Percentiles rank a stretch among this genome's conserved stretches.
phyloP scores from a whole-genome alignment of 2,888 invertebrate species.

The Caenorhabditis macrosperma region DNA sequence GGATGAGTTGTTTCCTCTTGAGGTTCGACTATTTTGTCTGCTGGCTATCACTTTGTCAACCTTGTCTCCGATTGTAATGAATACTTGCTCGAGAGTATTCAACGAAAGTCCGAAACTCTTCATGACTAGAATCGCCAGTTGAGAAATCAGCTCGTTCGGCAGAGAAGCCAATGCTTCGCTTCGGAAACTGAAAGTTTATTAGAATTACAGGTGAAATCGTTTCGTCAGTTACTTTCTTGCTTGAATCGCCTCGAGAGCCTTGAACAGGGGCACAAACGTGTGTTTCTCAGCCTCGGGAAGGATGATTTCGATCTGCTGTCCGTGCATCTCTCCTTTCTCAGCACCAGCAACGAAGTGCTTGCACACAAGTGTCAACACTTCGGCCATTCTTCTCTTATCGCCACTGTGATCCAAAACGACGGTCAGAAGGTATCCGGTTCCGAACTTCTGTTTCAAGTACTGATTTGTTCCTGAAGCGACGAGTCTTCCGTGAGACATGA shows the following conservation, averaged over 20 bases:
- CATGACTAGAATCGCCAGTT: conserved; percentile 33
- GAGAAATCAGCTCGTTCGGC: conserved; percentile 38
- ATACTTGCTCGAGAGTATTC: conserved; percentile 74
- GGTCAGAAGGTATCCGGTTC: conserved; percentile 74
- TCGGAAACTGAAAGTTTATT: conserved; percentile 42
- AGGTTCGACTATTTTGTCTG: conserved; percentile 42
- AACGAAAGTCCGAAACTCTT: conserved; percentile 72
- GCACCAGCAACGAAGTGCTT: conserved; percentile 38
- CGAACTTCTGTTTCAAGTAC: conserved; percentile 73
- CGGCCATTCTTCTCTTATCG: conserved; percentile 38
- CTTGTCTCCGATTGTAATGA: conserved; percentile 54
- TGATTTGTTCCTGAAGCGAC: conserved; percentile 71
- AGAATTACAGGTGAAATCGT: too few relatives aligned
- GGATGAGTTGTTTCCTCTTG: conserved; percentile 13
- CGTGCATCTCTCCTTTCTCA: conserved; percentile 49
- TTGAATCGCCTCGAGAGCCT: conserved; percentile 49
- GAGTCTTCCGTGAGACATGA: conserved; percentile 75
- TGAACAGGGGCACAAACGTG: conserved; percentile 35
- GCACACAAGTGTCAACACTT: conserved; percentile 27
- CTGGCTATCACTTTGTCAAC: conserved; percentile 50
- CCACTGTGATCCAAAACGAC: conserved; percentile 60
- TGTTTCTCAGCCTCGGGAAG: conserved; percentile 44
- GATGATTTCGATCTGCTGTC: conserved; percentile 59
- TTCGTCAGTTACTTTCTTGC: conserved; percentile 40
- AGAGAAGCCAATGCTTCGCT: conserved; percentile 5